A percentile compares a stretch with the other conserved stretches of the same genome.
Conservation (phyloP, 1,140 invertebrate genomes). For the Atta colombica region DNA sequence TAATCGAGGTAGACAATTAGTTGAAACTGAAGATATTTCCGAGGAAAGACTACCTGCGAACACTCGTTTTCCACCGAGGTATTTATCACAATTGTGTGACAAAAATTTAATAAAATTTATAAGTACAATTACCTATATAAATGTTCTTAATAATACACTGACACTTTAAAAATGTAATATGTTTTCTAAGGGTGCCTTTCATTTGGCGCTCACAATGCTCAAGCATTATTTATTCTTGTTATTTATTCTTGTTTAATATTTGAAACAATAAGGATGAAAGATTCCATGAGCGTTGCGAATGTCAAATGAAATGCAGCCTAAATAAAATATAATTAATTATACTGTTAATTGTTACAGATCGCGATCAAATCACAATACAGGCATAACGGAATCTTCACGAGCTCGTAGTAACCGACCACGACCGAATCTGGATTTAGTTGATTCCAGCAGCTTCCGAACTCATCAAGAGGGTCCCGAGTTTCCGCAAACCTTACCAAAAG, state of each 20-base stretch:
- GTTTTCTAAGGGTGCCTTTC: neutral
- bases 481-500: constrained; percentile 86
- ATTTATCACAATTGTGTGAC: constrained; percentile 65
- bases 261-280: too few relatives aligned
- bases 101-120: neutral
- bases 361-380: constrained; percentile 83
- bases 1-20: constrained; percentile 87
- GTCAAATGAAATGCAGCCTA: too few relatives aligned
- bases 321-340: neutral
- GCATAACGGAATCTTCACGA: constrained; percentile 84
- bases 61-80: constrained; percentile 92
- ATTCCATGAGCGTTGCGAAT: too few relatives aligned
- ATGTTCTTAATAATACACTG: neutral
- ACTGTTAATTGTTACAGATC: constrained; percentile 73
- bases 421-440: constrained; percentile 92
- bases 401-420: constrained; percentile 88
- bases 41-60: constrained; percentile 91
- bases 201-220: too few relatives aligned
- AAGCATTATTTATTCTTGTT: too few relatives aligned
- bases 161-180: neutral
- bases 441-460: constrained; percentile 93
- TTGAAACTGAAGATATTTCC: constrained; percentile 84
- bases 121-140: neutral
- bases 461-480: constrained; percentile 88
- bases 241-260: too few relatives aligned